phyloP scores from a whole-genome alignment of 2,888 invertebrate species.

The Hylaea fasciaria region DNA sequence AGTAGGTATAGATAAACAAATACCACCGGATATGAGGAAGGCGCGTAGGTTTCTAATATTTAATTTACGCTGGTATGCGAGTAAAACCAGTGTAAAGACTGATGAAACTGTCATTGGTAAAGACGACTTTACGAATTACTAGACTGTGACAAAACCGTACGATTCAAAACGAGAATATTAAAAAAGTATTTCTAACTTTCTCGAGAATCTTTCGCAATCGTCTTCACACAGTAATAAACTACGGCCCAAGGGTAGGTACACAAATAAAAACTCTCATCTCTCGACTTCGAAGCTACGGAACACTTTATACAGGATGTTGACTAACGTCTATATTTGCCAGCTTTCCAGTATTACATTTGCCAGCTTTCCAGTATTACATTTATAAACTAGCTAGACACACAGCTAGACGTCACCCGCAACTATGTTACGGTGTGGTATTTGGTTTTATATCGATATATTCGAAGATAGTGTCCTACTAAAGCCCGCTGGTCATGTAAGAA shows the following conservation, averaged over 20 bases:
- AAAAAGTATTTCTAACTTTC: neutral
- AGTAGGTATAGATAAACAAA: no score
- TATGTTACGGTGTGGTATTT: neutral
- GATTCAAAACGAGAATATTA: no score
- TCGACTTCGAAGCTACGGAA: slow-evolving; percentile 22
- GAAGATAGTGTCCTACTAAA: no score
- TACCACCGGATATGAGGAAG: no score
- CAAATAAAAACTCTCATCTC: slow-evolving; percentile 33
- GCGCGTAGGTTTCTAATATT: no score
- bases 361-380: neutral
- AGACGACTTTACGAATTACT: no score
- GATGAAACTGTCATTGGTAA: no score
- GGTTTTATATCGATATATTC: no score
- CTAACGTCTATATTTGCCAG: neutral
- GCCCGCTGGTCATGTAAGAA: no score
- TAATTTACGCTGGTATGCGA: no score
- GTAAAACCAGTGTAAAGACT: no score
- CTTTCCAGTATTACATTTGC: neutral
- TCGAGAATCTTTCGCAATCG: neutral
- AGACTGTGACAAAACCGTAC: no score
- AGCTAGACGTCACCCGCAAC: neutral
- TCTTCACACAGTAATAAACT: slow-evolving; percentile 42
- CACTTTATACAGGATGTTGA: slow-evolving; percentile 5
- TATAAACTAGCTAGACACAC: neutral
- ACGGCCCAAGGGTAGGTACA: slow-evolving; percentile 31